These are phyloP conservation scores for Drosophila merina DNA, from an alignment of 2,888 invertebrate genomes.

Conservation along the genomic window DNA sequence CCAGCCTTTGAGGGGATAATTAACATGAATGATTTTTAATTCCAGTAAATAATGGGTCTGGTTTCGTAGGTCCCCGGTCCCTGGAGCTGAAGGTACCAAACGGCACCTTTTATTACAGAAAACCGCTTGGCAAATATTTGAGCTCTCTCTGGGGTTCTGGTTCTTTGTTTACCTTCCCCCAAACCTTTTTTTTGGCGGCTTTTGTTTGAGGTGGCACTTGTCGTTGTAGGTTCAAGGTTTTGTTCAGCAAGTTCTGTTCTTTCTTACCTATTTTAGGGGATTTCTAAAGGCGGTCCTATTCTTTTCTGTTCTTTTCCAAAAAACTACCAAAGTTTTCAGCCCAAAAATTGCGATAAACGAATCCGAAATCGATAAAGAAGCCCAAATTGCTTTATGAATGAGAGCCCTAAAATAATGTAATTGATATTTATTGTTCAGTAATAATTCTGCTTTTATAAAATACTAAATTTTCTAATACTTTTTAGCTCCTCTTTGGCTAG, in stretches of 20 bases:
- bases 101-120: constrained; percentile 35
- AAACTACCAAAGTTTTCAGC: constrained; percentile 14
- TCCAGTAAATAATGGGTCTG: not conserved
- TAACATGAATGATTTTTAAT: constrained; percentile 35
- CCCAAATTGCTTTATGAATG: constrained; percentile 25
- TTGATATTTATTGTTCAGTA: constrained; percentile 10
- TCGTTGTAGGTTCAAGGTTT: constrained; percentile 44
- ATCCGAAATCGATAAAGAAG: constrained; percentile 31
- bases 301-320: constrained; percentile 8
- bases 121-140: constrained; percentile 41
- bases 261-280: constrained; percentile 26
- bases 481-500: not conserved
- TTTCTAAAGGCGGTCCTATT: not conserved
- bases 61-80: too few species aligned
- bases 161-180: constrained; percentile 21
- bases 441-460: not conserved
- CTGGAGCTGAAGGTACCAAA: not conserved
- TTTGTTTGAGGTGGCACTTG: constrained; percentile 76
- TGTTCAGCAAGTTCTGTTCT: not conserved
- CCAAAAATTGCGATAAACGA: constrained; percentile 17
- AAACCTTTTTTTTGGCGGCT: constrained; percentile 53
- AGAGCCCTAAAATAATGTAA: constrained; percentile 24
- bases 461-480: too few species aligned
- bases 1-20: constrained; percentile 26
- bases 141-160: constrained; percentile 14